A percentile compares a stretch with the other conserved stretches of the same genome.
Conservation (phyloP, 2,888 invertebrate species). For the Drosophila borealis region DNA sequence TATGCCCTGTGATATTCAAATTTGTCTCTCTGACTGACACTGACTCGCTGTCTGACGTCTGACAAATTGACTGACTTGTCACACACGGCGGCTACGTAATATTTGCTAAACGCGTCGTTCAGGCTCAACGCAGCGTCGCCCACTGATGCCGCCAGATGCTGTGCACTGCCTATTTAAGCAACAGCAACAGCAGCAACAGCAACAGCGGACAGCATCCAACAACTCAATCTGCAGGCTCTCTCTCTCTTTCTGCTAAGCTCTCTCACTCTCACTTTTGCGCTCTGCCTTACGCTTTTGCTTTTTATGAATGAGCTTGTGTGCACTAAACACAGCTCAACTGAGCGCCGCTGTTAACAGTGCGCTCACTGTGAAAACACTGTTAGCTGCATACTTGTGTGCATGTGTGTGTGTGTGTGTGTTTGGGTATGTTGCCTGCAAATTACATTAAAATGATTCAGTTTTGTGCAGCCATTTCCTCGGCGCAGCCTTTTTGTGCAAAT, state of each 20-base stretch:
- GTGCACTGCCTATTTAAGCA: slow-evolving; percentile 60
- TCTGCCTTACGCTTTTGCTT: slow-evolving; percentile 3
- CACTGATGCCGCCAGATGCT: slow-evolving; percentile 70
- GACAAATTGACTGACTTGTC: slow-evolving; percentile 17
- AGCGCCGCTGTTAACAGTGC: slow-evolving; percentile 20
- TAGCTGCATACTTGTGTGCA: slow-evolving; percentile 2
- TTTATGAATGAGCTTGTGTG: slow-evolving; percentile 68
- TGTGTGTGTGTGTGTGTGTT: slow-evolving; percentile 7
- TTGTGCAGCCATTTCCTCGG: slow-evolving; percentile 42
- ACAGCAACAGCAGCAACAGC: slow-evolving; percentile 31
- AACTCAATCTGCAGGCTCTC: slow-evolving; percentile 39
- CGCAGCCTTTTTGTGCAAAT: slow-evolving; percentile 40
- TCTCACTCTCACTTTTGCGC: slow-evolving; percentile 12
- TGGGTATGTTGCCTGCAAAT: slow-evolving; percentile 47
- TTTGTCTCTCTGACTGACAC: slow-evolving; percentile 3
- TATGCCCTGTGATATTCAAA: slow-evolving; percentile 8
- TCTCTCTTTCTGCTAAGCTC: slow-evolving; percentile 16
- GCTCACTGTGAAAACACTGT: slow-evolving; percentile 27
- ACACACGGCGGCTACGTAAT: slow-evolving; percentile 38
- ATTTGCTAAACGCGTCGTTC: slow-evolving; percentile 23
- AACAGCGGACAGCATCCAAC: slow-evolving; percentile 40
- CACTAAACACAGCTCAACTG: slow-evolving; percentile 45
- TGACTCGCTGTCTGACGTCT: slow-evolving; percentile 1
- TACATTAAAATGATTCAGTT: slow-evolving; percentile 66
- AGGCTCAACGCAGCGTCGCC: slow-evolving; percentile 55